Evolutionary conservation across 2,797 vertebrate species (phyloP).

Genomic region (Anas capensis): DNA sequence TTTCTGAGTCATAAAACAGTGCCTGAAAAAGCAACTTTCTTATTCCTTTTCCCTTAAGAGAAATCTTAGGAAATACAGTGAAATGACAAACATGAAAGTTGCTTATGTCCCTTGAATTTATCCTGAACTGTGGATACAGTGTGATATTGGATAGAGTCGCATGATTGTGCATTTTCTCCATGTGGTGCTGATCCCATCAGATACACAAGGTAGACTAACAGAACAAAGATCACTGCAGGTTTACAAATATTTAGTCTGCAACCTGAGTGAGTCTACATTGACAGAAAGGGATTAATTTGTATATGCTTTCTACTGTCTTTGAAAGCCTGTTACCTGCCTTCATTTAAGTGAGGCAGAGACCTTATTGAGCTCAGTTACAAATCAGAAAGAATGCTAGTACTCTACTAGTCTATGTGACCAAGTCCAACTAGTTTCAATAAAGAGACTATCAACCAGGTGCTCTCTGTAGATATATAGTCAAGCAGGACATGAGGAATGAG

Average conservation of each 20-base stretch:
- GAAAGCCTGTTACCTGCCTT: not conserved
- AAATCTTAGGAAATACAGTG: not conserved
- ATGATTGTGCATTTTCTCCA: not conserved
- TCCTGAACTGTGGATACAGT: not conserved
- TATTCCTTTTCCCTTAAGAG: not conserved
- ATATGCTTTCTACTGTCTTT: not conserved
- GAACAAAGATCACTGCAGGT: not conserved
- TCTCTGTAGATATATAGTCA: not conserved
- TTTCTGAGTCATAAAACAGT: not conserved
- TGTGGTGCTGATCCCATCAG: not conserved
- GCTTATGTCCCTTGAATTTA: not conserved
- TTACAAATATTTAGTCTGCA: not conserved
- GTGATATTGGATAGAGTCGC: not conserved
- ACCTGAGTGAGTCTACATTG: not conserved
- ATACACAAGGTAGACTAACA: not conserved
- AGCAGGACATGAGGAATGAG: not conserved
- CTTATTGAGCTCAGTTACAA: not conserved
- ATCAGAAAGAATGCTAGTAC: not conserved
- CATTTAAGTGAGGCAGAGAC: not conserved
- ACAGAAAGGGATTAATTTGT: not conserved
- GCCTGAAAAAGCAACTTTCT: not conserved
- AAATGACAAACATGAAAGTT: not conserved
- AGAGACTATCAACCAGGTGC: not conserved
- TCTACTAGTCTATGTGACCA: not conserved
- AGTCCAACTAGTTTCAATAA: not conserved